phyloP scores from a whole-genome alignment of 2,113 vertebrate genomes.

The Callopanchax toddi region DNA sequence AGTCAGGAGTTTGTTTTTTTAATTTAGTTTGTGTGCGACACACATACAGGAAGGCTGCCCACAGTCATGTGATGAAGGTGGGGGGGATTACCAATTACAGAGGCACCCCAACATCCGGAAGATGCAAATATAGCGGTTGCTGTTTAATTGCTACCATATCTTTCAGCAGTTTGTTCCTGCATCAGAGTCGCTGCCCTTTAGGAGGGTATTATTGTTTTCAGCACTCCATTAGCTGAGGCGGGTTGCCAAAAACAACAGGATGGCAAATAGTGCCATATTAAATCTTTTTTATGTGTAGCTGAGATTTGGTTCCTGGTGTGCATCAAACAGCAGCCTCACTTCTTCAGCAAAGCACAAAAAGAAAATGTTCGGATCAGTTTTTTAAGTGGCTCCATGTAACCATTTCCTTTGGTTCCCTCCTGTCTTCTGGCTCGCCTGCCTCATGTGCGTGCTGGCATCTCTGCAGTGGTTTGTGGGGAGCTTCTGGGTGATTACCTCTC shows the following conservation, averaged over 20 bases:
- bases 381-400: slow-evolving; percentile 55
- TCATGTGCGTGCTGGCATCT: slow-evolving; percentile 63
- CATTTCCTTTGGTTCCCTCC: slow-evolving; percentile 48
- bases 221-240: slow-evolving; percentile 48
- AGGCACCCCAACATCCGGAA: slow-evolving; percentile 43
- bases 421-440: slow-evolving; percentile 32
- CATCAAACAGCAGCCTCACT: slow-evolving; percentile 24
- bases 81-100: slow-evolving; percentile 50
- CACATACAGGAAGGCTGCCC: slow-evolving; percentile 63
- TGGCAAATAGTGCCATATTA: slow-evolving; percentile 55
- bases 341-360: slow-evolving; percentile 15
- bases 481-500: slow-evolving; percentile 78
- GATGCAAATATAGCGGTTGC: slow-evolving; percentile 38
- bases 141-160: slow-evolving; percentile 38
- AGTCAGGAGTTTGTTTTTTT: slow-evolving; percentile 70
- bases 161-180: slow-evolving; percentile 25
- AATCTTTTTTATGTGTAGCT: slow-evolving; percentile 2
- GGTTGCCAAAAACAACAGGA: slow-evolving; percentile 54
- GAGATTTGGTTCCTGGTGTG: slow-evolving; percentile 41
- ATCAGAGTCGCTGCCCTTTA: slow-evolving; percentile 28
- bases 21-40: slow-evolving; percentile 67
- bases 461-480: slow-evolving; percentile 69
- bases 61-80: slow-evolving; percentile 58
- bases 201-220: slow-evolving; percentile 45
- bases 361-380: slow-evolving; percentile 57